Percentiles rank a stretch among this genome's conserved stretches.
These are phyloP conservation scores for Hypomesus transpacificus DNA, from an alignment of 2,113 vertebrate genomes.

Conservation along the genomic window DNA sequence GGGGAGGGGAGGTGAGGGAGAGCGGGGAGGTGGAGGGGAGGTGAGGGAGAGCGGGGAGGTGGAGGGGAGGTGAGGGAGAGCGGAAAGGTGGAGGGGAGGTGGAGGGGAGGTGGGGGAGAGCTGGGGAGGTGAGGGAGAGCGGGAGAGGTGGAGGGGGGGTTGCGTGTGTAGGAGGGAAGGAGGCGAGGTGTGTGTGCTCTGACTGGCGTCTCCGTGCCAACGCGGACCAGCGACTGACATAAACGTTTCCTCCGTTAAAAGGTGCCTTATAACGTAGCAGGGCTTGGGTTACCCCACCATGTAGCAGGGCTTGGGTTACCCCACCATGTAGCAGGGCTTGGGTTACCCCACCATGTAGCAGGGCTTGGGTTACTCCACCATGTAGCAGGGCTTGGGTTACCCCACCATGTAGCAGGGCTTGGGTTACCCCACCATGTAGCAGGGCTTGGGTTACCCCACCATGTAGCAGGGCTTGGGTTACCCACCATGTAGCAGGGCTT, in stretches of 20 bases:
- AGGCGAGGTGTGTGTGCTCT: conserved; percentile 10
- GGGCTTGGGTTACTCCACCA: too few relatives aligned
- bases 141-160: not conserved
- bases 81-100: not conserved
- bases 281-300: too few relatives aligned
- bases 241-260: conserved; percentile 40
- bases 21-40: not conserved
- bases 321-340: too few relatives aligned
- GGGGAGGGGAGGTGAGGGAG: not conserved
- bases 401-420: too few relatives aligned
- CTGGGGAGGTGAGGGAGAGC: not conserved
- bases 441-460: too few relatives aligned
- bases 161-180: conserved; percentile 11
- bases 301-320: too few relatives aligned
- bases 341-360: too few relatives aligned
- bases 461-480: too few relatives aligned
- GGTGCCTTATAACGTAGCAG: not conserved
- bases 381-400: too few relatives aligned
- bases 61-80: not conserved
- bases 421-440: too few relatives aligned
- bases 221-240: not conserved
- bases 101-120: not conserved
- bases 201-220: not conserved
- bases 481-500: too few relatives aligned
- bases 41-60: not conserved